Conservation (phyloP, 2,113 vertebrate genomes). For the Cyphomyrus discorhynchus region DNA sequence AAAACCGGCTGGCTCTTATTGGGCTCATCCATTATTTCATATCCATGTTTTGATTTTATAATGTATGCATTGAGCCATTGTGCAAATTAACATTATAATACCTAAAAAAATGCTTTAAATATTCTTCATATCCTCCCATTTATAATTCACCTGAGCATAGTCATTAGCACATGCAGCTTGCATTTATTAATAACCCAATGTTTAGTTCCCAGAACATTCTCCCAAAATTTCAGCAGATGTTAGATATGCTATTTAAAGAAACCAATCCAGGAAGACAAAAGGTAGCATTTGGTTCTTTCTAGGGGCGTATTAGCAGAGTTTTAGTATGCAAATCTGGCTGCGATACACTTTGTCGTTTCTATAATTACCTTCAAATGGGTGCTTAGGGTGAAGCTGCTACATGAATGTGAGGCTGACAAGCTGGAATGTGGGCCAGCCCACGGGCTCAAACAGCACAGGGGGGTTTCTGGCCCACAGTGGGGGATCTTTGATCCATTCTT, state of each 20-base stretch:
- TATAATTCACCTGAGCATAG: background rate
- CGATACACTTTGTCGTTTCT: background rate
- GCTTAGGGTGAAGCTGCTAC: background rate
- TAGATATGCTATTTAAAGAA: background rate
- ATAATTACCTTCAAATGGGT: background rate
- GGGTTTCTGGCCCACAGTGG: background rate
- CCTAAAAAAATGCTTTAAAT: background rate
- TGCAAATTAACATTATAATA: background rate
- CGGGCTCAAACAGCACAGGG: background rate
- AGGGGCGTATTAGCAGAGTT: background rate
- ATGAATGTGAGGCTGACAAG: background rate
- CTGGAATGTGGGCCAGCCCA: background rate
- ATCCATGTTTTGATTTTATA: background rate
- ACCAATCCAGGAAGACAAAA: background rate
- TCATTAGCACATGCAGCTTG: background rate
- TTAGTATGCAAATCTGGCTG: background rate
- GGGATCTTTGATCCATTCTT: background rate
- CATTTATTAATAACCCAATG: background rate
- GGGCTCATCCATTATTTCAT: background rate
- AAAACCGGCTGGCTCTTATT: background rate
- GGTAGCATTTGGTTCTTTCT: background rate
- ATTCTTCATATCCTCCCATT: background rate
- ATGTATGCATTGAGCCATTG: background rate
- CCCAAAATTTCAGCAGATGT: background rate
- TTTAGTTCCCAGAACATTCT: background rate